A percentile compares a stretch with the other conserved stretches of the same genome.
Conservation (phyloP, 2,888 invertebrate genomes). For the Dicranocentrus wangi region DNA sequence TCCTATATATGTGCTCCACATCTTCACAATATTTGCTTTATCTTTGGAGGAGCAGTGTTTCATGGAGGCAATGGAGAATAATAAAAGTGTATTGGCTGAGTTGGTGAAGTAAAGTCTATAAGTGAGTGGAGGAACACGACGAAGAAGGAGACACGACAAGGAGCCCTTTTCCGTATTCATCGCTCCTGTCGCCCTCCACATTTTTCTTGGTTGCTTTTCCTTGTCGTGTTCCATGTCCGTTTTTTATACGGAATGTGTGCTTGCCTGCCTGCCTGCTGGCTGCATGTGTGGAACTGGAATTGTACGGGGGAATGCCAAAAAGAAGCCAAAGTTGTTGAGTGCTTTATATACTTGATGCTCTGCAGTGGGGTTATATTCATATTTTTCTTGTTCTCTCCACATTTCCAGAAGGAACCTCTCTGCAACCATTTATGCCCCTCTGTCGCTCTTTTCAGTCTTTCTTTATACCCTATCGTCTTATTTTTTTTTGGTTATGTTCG, state of each 20-base stretch:
- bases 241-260: neutral
- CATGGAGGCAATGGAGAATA: neutral
- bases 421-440: constrained; percentile 1
- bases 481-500: too few species aligned
- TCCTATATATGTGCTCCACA: too few species aligned
- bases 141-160: neutral
- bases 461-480: too few species aligned
- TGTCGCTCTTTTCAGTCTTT: neutral
- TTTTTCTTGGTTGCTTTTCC: neutral
- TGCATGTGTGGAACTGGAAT: neutral
- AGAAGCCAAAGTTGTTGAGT: constrained; percentile 28
- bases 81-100: constrained; percentile 18
- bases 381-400: constrained; percentile 7
- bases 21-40: constrained; percentile 20
- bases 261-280: neutral
- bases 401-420: neutral
- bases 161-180: constrained; percentile 35
- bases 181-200: neutral
- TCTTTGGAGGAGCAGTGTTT: neutral
- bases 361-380: neutral
- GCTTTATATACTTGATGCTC: constrained; percentile 23
- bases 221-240: constrained; percentile 12
- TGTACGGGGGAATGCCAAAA: neutral
- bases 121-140: neutral
- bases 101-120: neutral